phyloP scores from a whole-genome alignment of 2,888 invertebrate species.

The Polyploca ridens region DNA sequence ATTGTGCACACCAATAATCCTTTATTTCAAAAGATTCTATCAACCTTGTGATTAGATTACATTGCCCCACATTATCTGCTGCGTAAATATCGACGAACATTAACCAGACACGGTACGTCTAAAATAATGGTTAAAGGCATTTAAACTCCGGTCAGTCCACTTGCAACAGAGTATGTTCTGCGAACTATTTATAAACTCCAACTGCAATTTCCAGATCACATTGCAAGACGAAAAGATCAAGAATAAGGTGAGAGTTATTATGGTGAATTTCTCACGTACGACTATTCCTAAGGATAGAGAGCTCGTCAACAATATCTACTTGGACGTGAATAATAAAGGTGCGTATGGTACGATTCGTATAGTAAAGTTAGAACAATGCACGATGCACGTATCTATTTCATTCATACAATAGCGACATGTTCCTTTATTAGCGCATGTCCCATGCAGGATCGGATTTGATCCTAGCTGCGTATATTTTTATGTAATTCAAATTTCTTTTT shows the following conservation, averaged over 20 bases:
- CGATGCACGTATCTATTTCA: neutral
- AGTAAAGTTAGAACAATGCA: neutral
- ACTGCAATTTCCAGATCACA: slow-evolving; percentile 67
- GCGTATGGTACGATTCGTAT: slow-evolving; percentile 14
- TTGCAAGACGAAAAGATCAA: slow-evolving; percentile 79
- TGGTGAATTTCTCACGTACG: slow-evolving; percentile 69
- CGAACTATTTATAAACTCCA: slow-evolving; percentile 21
- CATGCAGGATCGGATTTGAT: neutral
- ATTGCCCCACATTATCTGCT: neutral
- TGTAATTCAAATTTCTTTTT: no score
- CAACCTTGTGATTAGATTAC: neutral
- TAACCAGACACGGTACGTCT: neutral
- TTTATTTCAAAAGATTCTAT: no score
- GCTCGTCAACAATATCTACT: slow-evolving; percentile 70
- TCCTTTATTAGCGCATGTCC: neutral
- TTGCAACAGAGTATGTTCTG: neutral
- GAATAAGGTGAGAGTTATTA: slow-evolving; percentile 81
- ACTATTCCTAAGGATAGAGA: slow-evolving; percentile 65
- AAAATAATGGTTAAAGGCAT: neutral
- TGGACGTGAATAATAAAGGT: slow-evolving; percentile 76
- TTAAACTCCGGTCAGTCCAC: neutral
- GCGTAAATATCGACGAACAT: neutral
- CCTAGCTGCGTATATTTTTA: neutral
- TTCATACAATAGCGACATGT: neutral
- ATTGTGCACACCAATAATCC: no score